These are phyloP conservation scores for Urocitellus parryii DNA, from an alignment of 2,113 vertebrate species.

Conservation along the genomic window DNA sequence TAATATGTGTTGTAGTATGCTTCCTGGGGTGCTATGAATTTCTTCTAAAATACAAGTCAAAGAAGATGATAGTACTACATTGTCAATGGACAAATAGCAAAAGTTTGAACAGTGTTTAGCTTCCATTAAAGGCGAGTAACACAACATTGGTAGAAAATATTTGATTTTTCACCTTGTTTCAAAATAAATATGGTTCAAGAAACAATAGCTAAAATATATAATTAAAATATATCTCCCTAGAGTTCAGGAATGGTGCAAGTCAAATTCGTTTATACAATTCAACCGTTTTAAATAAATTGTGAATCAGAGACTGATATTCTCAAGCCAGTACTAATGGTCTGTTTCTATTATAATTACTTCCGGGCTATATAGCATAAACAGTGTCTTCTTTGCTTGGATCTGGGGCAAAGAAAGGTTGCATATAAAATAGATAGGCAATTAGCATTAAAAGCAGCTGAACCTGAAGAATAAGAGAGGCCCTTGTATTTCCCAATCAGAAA, in stretches of 20 bases:
- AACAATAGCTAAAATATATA: neutral
- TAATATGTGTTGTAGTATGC: neutral
- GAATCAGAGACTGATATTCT: neutral
- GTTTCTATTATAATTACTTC: slow-evolving; percentile 26
- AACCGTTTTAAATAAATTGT: neutral
- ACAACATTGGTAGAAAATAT: neutral
- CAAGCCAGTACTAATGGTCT: neutral
- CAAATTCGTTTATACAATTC: neutral
- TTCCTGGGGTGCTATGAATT: neutral
- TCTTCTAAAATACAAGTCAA: neutral
- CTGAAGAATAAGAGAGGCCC: neutral
- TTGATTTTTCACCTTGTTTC: neutral
- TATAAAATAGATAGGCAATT: neutral
- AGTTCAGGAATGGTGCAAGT: neutral
- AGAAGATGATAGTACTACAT: neutral
- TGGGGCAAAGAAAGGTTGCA: neutral
- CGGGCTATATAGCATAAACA: neutral
- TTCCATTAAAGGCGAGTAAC: neutral
- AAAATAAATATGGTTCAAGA: slow-evolving; percentile 45
- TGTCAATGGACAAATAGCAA: neutral
- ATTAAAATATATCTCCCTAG: neutral
- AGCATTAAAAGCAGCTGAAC: slow-evolving; percentile 46
- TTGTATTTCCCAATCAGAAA: slow-evolving; percentile 43
- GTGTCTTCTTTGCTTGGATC: neutral
- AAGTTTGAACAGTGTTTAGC: neutral